phyloP scores from a whole-genome alignment of 2,113 vertebrate genomes.

The Lasiurus borealis region DNA sequence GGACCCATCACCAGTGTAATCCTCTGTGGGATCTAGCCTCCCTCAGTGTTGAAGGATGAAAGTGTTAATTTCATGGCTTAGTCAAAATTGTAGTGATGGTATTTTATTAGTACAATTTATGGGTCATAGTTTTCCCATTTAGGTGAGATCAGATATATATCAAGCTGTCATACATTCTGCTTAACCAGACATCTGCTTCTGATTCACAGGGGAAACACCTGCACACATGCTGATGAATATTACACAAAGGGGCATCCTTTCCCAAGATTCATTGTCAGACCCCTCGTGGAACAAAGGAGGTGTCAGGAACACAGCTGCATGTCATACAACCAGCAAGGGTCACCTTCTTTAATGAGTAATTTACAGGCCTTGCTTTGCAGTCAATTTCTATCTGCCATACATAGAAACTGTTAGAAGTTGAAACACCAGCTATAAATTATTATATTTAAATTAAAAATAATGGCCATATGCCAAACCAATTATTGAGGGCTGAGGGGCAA shows the following conservation, averaged over 20 bases:
- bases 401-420: slow-evolving; percentile 41
- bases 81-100: slow-evolving; percentile 15
- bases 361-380: slow-evolving; percentile 19
- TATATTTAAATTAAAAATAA: slow-evolving; percentile 48
- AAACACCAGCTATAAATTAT: slow-evolving; percentile 30
- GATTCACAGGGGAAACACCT: slow-evolving; percentile 75
- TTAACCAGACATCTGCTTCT: slow-evolving; percentile 68
- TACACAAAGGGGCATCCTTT: slow-evolving; percentile 70
- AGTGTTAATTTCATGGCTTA: neutral
- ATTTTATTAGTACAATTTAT: slow-evolving; percentile 68
- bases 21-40: neutral
- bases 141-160: slow-evolving; percentile 29
- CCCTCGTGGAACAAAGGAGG: slow-evolving; percentile 50
- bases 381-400: neutral
- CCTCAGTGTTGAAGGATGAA: slow-evolving; percentile 10
- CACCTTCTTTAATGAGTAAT: slow-evolving; percentile 27
- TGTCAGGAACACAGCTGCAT: slow-evolving; percentile 56
- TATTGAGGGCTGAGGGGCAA: neutral
- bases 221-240: neutral
- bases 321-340: neutral
- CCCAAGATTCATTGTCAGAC: slow-evolving; percentile 57
- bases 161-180: slow-evolving; percentile 52
- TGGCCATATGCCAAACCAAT: neutral
- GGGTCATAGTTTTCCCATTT: slow-evolving; percentile 44
- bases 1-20: neutral